phyloP scores from a whole-genome alignment of 2,888 invertebrate genomes.

The Eueremaeus valkanovi region DNA sequence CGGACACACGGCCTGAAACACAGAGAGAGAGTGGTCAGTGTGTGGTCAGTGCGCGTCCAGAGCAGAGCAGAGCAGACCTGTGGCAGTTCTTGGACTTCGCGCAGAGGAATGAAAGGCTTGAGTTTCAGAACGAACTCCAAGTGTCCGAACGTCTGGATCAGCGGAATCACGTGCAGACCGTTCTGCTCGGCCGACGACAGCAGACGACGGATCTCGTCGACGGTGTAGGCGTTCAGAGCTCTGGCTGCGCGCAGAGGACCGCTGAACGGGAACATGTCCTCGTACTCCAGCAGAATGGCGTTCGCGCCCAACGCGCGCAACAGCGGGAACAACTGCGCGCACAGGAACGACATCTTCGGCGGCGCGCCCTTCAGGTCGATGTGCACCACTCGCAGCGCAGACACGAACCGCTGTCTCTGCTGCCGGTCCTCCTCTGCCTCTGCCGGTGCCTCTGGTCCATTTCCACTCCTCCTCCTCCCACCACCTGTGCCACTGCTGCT shows the following conservation, averaged over 20 bases:
- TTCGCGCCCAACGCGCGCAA: slow-evolving; percentile 46
- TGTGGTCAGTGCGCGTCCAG: too few relatives aligned
- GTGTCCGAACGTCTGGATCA: slow-evolving; percentile 58
- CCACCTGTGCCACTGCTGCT: too few relatives aligned
- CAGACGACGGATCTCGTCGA: slow-evolving; percentile 50
- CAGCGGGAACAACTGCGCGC: slow-evolving; percentile 45
- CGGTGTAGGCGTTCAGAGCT: slow-evolving; percentile 55
- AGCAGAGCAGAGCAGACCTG: slow-evolving; percentile 51
- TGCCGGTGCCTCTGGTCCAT: too few relatives aligned
- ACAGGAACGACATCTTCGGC: slow-evolving; percentile 45
- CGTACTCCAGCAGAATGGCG: slow-evolving; percentile 60
- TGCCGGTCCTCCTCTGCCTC: too few relatives aligned
- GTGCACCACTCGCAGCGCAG: slow-evolving; percentile 45
- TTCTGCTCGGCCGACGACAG: slow-evolving; percentile 50
- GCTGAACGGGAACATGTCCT: slow-evolving; percentile 61
- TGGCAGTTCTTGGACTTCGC: slow-evolving; percentile 65
- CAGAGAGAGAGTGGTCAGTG: not conserved
- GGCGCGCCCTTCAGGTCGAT: slow-evolving; percentile 48
- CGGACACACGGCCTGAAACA: slow-evolving; percentile 55
- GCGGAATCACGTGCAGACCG: slow-evolving; percentile 58
- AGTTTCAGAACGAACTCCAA: slow-evolving; percentile 70
- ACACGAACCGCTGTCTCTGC: not conserved
- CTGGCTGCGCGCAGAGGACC: slow-evolving; percentile 53
- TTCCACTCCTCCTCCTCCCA: too few relatives aligned
- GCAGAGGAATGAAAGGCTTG: slow-evolving; percentile 61